phyloP scores from a whole-genome alignment of 1,140 invertebrate genomes.

The Drosophila santomea region DNA sequence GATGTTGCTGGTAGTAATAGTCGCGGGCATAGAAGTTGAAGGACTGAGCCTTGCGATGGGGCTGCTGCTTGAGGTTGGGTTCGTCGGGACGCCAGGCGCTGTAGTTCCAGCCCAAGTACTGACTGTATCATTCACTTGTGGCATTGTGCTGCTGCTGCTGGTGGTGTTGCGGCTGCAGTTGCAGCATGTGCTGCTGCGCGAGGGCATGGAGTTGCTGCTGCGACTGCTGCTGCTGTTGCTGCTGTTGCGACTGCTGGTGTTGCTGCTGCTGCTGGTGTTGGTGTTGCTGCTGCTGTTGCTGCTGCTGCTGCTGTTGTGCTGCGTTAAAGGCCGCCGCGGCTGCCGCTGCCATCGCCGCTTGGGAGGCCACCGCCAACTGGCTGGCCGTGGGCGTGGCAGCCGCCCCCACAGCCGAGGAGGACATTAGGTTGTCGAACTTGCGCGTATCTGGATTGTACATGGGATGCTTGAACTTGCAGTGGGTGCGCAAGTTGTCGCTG shows the following conservation, averaged over 20 bases:
- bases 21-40: slow-evolving; percentile 61
- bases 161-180: slow-evolving; percentile 71
- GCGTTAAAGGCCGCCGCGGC: slow-evolving; percentile 78
- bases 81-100: slow-evolving; percentile 73
- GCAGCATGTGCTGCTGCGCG: slow-evolving; percentile 75
- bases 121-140: slow-evolving; percentile 84
- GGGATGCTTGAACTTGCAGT: slow-evolving; percentile 95
- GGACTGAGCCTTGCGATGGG: slow-evolving; percentile 45
- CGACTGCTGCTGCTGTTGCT: slow-evolving; percentile 56
- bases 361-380: slow-evolving; percentile 74
- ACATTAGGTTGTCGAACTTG: slow-evolving; percentile 90
- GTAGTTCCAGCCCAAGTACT: slow-evolving; percentile 80
- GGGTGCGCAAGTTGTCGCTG: slow-evolving; percentile 94
- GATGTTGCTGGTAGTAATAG: slow-evolving; percentile 52
- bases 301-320: slow-evolving; percentile 65
- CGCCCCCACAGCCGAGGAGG: slow-evolving; percentile 86
- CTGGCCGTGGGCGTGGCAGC: slow-evolving; percentile 85
- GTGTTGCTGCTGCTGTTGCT: slow-evolving; percentile 66
- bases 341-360: slow-evolving; percentile 78
- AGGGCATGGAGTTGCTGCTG: slow-evolving; percentile 84
- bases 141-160: slow-evolving; percentile 80
- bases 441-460: slow-evolving; percentile 91
- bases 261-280: slow-evolving; percentile 81
- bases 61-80: slow-evolving; percentile 53
- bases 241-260: slow-evolving; percentile 58